Base-by-base conservation (phyloP, 2,888 invertebrate genomes). In the Monoplex corrugatus region DNA sequence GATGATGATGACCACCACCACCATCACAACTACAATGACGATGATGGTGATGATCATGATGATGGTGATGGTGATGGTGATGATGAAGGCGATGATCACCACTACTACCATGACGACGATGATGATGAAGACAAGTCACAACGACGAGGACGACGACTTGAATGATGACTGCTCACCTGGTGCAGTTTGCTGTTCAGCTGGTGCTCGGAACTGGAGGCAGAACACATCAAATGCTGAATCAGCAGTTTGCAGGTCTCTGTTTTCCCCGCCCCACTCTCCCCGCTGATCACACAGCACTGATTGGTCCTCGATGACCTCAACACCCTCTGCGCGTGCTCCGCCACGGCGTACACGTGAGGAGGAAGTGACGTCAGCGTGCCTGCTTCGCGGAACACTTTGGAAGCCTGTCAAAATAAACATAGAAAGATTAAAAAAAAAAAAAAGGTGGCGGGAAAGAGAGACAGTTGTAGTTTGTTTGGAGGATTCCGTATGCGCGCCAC, bases 201-300 rank as follows among this genome's bases (percentile, higher is more conserved):
- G 13, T 90, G 91, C 68, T 94, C 93, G 23, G 92, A 92, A 90
- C 93, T 93, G 0, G 91, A 91, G 8, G 94, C 92, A 0, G 92
- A 90, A 35, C 91, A 89, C 87, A 94, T 90, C 32, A 95, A 90
- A 90, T 95, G 94, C 87, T 94, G 94, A 72, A 95, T 90, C 43
- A 95, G 87, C 85, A 92, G 92, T 91, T 95, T 95, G 90, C 93
- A 93, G 5, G 94, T 90, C 91, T 95, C 94, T 16, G 94, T 94
- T 90, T 94, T 94, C 63, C 95, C 95, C 43, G 95, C 93, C 8
- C 96, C 96, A 75, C 95, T 95, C 90, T 96, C 96, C 28, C 96
- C 96, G 87, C 94, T 94, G 89, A 96, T 95, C 57, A 95, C 94
- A 91, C 95, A 95, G 91, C 95, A 95, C 91, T 96, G 95, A 32